Evolutionary conservation across 2,113 vertebrate genomes (phyloP), one percentile per base, ranked within the genome.

Genomic region (Leucopsar rothschildi): DNA sequence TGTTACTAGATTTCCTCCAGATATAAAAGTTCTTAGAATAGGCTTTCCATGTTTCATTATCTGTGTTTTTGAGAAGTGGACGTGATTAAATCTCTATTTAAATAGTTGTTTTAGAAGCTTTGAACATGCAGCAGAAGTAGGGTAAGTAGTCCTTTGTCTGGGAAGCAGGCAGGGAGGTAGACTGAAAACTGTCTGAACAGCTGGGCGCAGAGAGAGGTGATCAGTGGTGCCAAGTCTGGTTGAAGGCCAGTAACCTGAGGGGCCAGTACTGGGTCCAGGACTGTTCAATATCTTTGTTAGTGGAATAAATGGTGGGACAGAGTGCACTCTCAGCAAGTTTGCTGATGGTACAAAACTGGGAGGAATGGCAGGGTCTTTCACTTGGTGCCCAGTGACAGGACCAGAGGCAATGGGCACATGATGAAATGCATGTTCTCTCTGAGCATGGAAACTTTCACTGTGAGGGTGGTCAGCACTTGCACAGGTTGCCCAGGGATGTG

Each of bases 381-480:
- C 0, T 1, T 47, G 86, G 39, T 82, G 24, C n/a, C 37, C 55
- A 19, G n/a, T 31, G n/a, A 9, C 4, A 10, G n/a, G 24, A 47
- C 20, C n/a, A 55, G 39, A 47, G 70, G 53, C 0, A 0, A 17
- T 45, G 39, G 28, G 39, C 20, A 31, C 17, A 19, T 9, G 4
- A 10, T 53, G 50, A 52, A 50, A 50, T 27, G 49, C 15, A 17
- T 11, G 15, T 12, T 82, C 39, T 19, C 39, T 68, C 39, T 47
- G n/a, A 75, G 14, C 16, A 5, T 21, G 45, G 60, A 6, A 40
- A 5, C 28, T 29, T 53, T n/a, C 45, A 15, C 45, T 68, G 28
- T 40, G 21, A n/a, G 39, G 28, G 13, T 60, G 39, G 24, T 10
- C 13, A 31, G 11, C 45, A 5, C 16, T 52, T 22, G 27, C 27